Conservation (phyloP, 2,113 vertebrate species). For the Hucho hucho region DNA sequence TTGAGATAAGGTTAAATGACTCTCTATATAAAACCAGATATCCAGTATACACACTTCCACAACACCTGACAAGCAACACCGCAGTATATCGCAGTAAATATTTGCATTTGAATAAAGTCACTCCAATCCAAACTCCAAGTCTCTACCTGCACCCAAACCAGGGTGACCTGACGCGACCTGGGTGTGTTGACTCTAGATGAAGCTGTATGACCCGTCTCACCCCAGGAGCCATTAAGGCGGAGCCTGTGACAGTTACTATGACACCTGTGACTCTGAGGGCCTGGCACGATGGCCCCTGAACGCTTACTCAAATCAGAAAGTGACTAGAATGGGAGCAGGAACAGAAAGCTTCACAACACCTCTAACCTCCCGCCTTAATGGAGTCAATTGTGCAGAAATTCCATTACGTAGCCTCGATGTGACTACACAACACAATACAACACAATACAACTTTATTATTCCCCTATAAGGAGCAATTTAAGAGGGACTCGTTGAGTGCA, state of each 20-base stretch:
- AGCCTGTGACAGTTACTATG: background rate
- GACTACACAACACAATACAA: slow-evolving; percentile 28
- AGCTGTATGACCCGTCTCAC: background rate
- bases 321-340: slow-evolving; percentile 10
- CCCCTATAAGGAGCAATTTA: slow-evolving; percentile 3
- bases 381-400: slow-evolving; percentile 71
- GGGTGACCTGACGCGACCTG: too few relatives aligned
- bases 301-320: background rate
- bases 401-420: slow-evolving; percentile 52
- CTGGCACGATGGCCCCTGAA: background rate
- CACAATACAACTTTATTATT: slow-evolving; percentile 15
- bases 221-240: background rate
- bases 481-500: background rate
- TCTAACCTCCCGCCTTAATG: slow-evolving; percentile 42
- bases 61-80: too few relatives aligned
- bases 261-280: background rate
- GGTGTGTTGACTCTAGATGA: background rate
- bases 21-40: too few relatives aligned
- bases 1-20: too few relatives aligned
- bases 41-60: too few relatives aligned
- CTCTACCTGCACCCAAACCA: too few relatives aligned
- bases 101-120: too few relatives aligned
- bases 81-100: too few relatives aligned
- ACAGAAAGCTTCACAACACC: slow-evolving; percentile 24
- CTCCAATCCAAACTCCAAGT: too few relatives aligned